Base-by-base conservation (phyloP, 2,888 invertebrate genomes). In the Platycnemis pennipes region DNA sequence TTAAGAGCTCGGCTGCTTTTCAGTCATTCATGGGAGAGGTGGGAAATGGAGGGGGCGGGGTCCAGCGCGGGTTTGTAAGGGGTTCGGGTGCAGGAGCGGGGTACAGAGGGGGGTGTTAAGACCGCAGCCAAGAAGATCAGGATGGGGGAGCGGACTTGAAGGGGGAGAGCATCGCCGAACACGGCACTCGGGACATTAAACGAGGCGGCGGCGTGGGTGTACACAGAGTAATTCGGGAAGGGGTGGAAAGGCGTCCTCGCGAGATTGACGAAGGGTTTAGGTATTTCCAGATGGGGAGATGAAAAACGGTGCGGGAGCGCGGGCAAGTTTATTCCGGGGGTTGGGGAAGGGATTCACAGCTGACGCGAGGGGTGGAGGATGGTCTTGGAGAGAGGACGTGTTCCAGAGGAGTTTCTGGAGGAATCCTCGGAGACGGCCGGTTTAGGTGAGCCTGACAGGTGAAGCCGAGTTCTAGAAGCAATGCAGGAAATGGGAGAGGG, bases 11-110 rank as follows among this genome's bases (percentile, higher is more conserved):
- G 63, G 63, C 19, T 63, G 63, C 63, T 63, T 63, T 7, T n/a
- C 63, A 63, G 63, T 63, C 63, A 63, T 63, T 63, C 63, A 63
- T 63, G n/a, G 63, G 26, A 63, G 63, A 26, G 63, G 63, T n/a
- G 63, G 22, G 5, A n/a, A 7, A 63, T 26, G 63, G 26, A n/a
- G n/a, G 0, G 26, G 63, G 63, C 26, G 13, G 46, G 46, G 46
- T 46, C 46, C 46, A 13, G 13, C 22, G 63, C 1, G 63, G 63
- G n/a, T 26, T 26, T 22, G 26, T 1, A 63, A 5, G 26, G 5
- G 63, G 63, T 63, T 22, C 13, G 53, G 19, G 53, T 53, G 13
- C 19, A 53, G 19, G 19, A n/a, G 19, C 7, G 63, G 63, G 63
- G 22, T 7, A 22, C 26, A 22, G 56, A 13, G 22, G 56, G 56